phyloP scores from a whole-genome alignment of 2,113 vertebrate species.

The Lonchura striata region DNA sequence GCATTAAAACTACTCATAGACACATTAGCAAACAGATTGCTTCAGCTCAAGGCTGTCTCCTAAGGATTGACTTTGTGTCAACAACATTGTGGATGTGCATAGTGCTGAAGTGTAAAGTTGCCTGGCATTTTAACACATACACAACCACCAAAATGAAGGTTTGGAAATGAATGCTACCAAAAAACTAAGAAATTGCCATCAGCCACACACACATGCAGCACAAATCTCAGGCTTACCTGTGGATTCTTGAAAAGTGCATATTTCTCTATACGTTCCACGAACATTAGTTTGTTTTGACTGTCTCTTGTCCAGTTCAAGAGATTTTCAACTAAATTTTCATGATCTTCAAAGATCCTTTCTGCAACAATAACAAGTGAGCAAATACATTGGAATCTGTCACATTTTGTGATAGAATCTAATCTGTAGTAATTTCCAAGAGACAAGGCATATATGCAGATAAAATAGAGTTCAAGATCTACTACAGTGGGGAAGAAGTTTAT shows the following conservation, averaged over 20 bases:
- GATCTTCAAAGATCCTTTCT: slow-evolving; percentile 98
- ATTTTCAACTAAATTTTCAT: slow-evolving; percentile 98
- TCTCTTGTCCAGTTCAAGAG: slow-evolving; percentile 98
- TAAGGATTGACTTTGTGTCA: background rate
- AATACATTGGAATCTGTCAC: background rate
- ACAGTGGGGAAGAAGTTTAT: background rate
- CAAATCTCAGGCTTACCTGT: slow-evolving; percentile 76
- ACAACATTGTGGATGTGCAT: background rate
- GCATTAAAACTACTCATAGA: background rate
- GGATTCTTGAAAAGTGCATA: slow-evolving; percentile 98
- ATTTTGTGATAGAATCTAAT: background rate
- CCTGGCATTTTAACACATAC: background rate
- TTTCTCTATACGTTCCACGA: slow-evolving; percentile 97
- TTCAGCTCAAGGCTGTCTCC: background rate
- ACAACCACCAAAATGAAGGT: background rate
- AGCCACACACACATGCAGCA: fast-evolving
- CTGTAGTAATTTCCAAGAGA: background rate
- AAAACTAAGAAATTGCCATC: background rate
- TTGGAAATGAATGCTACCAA: background rate
- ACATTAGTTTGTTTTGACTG: slow-evolving; percentile 97
- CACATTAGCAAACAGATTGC: background rate
- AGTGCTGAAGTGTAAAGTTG: background rate
- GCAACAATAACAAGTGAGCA: slow-evolving; percentile 24
- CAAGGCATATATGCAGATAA: background rate
- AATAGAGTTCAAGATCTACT: background rate